phyloP scores from a whole-genome alignment of 2,797 vertebrate species.

The Lateolabrax maculatus region DNA sequence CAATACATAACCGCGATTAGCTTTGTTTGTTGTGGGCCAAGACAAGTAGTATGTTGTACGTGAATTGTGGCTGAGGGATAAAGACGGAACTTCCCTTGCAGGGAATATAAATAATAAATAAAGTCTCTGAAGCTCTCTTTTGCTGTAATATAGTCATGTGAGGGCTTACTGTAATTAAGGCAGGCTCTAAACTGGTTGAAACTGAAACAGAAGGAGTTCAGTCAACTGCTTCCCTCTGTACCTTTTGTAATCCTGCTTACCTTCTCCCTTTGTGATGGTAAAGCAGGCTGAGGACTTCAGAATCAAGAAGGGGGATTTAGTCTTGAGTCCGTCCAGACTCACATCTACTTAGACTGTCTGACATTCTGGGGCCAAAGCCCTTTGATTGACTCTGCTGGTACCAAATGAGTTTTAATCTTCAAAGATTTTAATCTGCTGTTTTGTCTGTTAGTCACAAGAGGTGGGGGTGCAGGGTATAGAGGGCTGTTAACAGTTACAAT shows the following conservation, averaged over 20 bases:
- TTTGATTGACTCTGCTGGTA: constrained; percentile 81
- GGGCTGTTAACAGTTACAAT: constrained; percentile 76
- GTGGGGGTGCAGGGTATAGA: constrained; percentile 38
- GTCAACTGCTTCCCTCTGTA: constrained; percentile 63
- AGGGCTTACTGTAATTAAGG: constrained; percentile 47
- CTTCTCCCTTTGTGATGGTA: constrained; percentile 61
- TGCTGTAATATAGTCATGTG: constrained; percentile 29
- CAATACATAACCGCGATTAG: constrained; percentile 52
- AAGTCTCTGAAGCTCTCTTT: constrained; percentile 42
- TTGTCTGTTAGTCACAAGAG: constrained; percentile 82
- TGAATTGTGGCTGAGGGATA: constrained; percentile 42
- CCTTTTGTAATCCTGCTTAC: constrained; percentile 67
- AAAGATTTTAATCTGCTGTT: constrained; percentile 85
- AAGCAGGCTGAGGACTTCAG: constrained; percentile 53
- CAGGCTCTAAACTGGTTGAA: constrained; percentile 26
- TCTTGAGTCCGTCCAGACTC: constrained; percentile 73
- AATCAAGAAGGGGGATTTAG: constrained; percentile 74
- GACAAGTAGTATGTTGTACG: constrained; percentile 26
- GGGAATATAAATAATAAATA: constrained; percentile 71
- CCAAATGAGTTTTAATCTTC: constrained; percentile 85
- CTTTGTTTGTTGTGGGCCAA: constrained; percentile 39
- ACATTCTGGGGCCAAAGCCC: constrained; percentile 78
- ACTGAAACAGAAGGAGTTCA: constrained; percentile 58
- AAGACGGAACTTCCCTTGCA: constrained; percentile 33
- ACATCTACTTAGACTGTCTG: constrained; percentile 83